A percentile compares a stretch with the other conserved stretches of the same genome.
These are phyloP conservation scores for Holotrichia oblita DNA, from an alignment of 1,140 invertebrate genomes.

Conservation along the genomic window DNA sequence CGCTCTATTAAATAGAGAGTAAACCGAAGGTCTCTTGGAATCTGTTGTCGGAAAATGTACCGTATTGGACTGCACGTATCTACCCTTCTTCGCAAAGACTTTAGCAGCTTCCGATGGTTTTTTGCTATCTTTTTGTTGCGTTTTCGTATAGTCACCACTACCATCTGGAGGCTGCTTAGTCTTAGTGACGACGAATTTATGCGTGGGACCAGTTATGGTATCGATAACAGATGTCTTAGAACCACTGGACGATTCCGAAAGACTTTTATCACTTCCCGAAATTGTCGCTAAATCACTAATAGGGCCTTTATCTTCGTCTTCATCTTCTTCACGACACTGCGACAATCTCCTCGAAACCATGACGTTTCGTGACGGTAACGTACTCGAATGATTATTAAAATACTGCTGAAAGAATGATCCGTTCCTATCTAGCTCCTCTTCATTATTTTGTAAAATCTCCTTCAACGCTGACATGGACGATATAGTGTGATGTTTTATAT, in stretches of 20 bases:
- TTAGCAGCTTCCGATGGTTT: conserved; percentile 55
- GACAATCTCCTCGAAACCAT: conserved; percentile 71
- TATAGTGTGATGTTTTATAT: conserved; percentile 75
- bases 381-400: conserved; percentile 75
- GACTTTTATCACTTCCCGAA: conserved; percentile 56
- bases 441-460: conserved; percentile 62
- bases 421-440: conserved; percentile 58
- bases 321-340: conserved; percentile 83
- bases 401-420: conserved; percentile 77
- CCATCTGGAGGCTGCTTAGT: conserved; percentile 51
- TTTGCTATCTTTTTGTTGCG: conserved; percentile 38
- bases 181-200: conserved; percentile 60
- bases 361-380: conserved; percentile 53
- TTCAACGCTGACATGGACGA: conserved; percentile 73
- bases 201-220: conserved; percentile 57
- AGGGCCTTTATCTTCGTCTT: conserved; percentile 71
- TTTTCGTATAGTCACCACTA: conserved; percentile 21
- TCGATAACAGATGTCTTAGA: conserved; percentile 59
- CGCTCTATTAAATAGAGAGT: conserved; percentile 61
- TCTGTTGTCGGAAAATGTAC: conserved; percentile 69
- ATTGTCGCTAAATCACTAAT: conserved; percentile 56
- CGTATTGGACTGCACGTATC: conserved; percentile 67
- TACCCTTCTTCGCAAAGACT: conserved; percentile 54
- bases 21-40: conserved; percentile 66
- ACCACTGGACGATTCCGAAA: conserved; percentile 56